Base-by-base conservation (phyloP, 2,113 vertebrate species). In the Mellivora capensis region DNA sequence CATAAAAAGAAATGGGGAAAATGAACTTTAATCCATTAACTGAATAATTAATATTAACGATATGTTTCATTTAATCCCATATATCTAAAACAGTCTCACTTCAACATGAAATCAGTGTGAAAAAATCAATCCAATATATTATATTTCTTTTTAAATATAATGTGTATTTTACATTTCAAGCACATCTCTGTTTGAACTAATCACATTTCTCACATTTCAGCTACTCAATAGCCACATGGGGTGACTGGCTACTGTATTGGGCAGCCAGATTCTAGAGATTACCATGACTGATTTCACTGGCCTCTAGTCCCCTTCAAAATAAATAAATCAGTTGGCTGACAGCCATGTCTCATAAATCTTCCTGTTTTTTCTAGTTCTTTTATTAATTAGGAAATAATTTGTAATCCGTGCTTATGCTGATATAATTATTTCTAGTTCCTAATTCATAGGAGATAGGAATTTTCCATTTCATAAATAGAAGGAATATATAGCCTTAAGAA, bases 391-490 rank as follows among this genome's bases (percentile, higher is more conserved):
- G 17, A 90, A 89, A 72, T 76, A 77, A 82, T 69, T 49, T 23
- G 80, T 85, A 2, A 25, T 82, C 1, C 20, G 21, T 57, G 6
- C 4, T 20, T 64, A 6, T 81, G 15, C 39, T 31, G 52, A 71
- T 54, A 64, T 69, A 62, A 18, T 57, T 79, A 6, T 83, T 86
- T 6, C 34, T 37, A 67, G 31, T 79, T 42, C 67, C 31, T 72
- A 67, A 92, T 67, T 84, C 91, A 2, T 7, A 71, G 18, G 9
- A 85, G 20, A 10, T 62, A 86, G 13, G 14, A 71, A 77, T 29
- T 91, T 94, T 83, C 79, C 47, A 85, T 85, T 90, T 97, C 4
- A 34, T 88, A 79, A 88, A 80, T 69, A 79, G 3, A 81, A 62
- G 77, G 8, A 71, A 39, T 25, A 20, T 52, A 74, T 90, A 84